Conservation (phyloP, 2,888 invertebrate genomes). For the Camptogramma bilineatum region DNA sequence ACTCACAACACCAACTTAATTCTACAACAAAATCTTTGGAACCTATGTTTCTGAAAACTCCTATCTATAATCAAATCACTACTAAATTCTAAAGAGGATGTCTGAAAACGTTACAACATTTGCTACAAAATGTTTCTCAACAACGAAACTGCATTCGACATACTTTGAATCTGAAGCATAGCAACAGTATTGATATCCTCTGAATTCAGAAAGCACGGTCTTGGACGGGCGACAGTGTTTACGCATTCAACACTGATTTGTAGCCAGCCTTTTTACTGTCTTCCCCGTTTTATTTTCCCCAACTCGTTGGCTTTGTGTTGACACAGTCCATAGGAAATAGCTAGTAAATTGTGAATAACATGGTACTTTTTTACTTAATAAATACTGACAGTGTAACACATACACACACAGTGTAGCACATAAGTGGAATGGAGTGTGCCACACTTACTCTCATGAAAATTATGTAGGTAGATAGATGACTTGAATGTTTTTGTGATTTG, state of each 20-base stretch:
- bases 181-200: conserved; percentile 21
- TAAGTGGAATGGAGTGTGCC: too few relatives aligned
- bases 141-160: conserved; percentile 24
- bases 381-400: too few relatives aligned
- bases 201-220: conserved; percentile 49
- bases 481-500: too few relatives aligned
- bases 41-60: too few relatives aligned
- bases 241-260: conserved; percentile 65
- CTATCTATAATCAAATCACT: too few relatives aligned
- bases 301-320: conserved; percentile 36
- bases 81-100: neutral
- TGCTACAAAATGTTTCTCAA: conserved; percentile 14
- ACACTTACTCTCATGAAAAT: too few relatives aligned
- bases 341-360: neutral
- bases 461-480: too few relatives aligned
- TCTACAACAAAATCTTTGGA: too few relatives aligned
- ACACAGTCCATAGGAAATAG: conserved; percentile 7
- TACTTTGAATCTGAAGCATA: neutral
- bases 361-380: too few relatives aligned
- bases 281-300: conserved; percentile 47
- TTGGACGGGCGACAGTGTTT: conserved; percentile 54
- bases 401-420: too few relatives aligned
- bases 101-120: neutral
- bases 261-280: conserved; percentile 61
- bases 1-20: too few relatives aligned